Percentiles rank a stretch among this genome's conserved stretches.
Conservation (phyloP, 2,888 invertebrate genomes). For the Cantharis rustica region DNA sequence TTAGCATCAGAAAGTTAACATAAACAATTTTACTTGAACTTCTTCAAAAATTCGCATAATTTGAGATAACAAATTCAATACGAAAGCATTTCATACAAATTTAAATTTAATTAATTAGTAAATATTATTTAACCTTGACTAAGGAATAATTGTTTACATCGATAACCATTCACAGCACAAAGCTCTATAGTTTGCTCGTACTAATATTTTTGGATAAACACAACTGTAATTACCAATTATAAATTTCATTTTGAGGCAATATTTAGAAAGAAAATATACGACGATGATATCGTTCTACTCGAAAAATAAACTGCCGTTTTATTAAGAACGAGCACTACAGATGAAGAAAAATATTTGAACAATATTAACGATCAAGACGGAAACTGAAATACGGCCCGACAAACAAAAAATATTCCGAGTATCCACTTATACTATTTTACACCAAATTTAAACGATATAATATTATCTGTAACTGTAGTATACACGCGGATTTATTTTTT, state of each 20-base stretch:
- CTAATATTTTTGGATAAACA: slow-evolving; percentile 32
- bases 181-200: slow-evolving; percentile 13
- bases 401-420: not conserved
- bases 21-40: not conserved
- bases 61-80: not conserved
- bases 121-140: slow-evolving; percentile 28
- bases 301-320: slow-evolving; percentile 24
- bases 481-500: too few relatives aligned
- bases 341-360: slow-evolving; percentile 28
- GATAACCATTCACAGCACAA: slow-evolving; percentile 16
- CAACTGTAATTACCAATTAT: slow-evolving; percentile 32
- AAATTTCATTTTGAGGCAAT: slow-evolving; percentile 33
- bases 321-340: slow-evolving; percentile 28
- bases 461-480: too few relatives aligned
- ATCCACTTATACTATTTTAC: not conserved
- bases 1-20: not conserved
- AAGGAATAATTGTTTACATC: slow-evolving; percentile 23
- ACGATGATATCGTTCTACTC: slow-evolving; percentile 23
- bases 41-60: not conserved
- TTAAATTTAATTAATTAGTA: slow-evolving; percentile 26
- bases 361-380: slow-evolving; percentile 18
- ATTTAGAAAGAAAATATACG: slow-evolving; percentile 31
- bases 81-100: not conserved
- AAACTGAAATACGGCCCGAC: not conserved
- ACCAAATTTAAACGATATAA: not conserved